Percentiles rank a stretch among this genome's conserved stretches.
Conservation (phyloP, 1,140 invertebrate genomes). For the Aphelenchoides besseyi region DNA sequence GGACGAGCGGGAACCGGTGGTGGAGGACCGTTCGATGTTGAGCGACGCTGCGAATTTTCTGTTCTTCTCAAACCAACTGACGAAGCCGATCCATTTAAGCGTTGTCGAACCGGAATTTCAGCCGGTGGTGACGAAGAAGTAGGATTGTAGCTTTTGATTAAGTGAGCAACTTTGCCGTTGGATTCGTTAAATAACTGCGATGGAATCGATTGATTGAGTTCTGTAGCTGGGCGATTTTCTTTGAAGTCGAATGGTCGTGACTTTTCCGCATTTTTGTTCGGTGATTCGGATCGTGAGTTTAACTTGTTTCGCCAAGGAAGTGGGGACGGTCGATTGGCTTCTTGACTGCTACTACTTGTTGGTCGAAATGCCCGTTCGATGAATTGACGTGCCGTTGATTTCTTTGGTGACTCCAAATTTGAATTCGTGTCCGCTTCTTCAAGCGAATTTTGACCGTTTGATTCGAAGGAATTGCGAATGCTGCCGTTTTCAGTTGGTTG, state of each 20-base stretch:
- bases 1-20: constrained; percentile 35
- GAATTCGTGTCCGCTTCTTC: background rate
- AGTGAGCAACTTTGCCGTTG: background rate
- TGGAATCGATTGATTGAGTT: background rate
- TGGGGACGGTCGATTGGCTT: constrained; percentile 9
- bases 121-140: background rate
- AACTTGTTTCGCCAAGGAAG: constrained; percentile 6
- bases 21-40: constrained; percentile 9
- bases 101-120: background rate
- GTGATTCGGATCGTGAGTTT: constrained; percentile 1
- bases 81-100: too few species aligned
- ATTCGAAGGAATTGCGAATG: constrained; percentile 20
- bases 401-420: background rate
- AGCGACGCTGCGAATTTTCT: background rate
- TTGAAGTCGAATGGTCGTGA: background rate
- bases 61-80: background rate
- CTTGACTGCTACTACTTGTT: background rate
- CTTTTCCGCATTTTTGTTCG: background rate
- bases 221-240: background rate
- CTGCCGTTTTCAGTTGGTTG: background rate
- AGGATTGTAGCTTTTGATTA: constrained; percentile 1
- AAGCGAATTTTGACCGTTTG: constrained; percentile 19
- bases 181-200: background rate
- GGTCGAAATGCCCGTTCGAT: background rate
- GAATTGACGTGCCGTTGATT: background rate